phyloP scores from a whole-genome alignment of 1,140 invertebrate species.

The Philopotamus ludificatus region DNA sequence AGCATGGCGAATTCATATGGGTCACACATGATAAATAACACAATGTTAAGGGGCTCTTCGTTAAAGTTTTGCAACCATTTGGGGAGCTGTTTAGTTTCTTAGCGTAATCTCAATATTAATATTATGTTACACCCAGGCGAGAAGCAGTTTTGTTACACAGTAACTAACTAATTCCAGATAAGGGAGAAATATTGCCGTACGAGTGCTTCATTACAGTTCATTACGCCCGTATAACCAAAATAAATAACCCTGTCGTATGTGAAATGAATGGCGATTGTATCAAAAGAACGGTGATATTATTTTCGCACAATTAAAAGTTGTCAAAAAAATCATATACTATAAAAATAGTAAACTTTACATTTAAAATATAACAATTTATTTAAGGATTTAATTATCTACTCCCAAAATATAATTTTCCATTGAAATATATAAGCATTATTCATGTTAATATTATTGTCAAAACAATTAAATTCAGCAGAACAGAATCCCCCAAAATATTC shows the following conservation, averaged over 20 bases:
- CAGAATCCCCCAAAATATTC: too few relatives aligned
- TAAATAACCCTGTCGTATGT: conserved; percentile 11
- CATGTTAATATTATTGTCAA: too few relatives aligned
- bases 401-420: too few relatives aligned
- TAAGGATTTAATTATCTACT: too few relatives aligned
- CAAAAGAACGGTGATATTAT: too few relatives aligned
- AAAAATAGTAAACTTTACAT: too few relatives aligned
- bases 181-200: conserved; percentile 29
- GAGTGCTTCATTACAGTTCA: conserved; percentile 24
- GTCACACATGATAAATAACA: neutral
- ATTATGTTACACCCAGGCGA: conserved; percentile 28
- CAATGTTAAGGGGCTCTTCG: conserved; percentile 8
- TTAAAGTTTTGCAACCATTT: conserved; percentile 30
- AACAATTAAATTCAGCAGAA: too few relatives aligned
- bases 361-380: too few relatives aligned
- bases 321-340: too few relatives aligned
- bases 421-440: too few relatives aligned
- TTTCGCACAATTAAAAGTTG: too few relatives aligned
- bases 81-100: conserved; percentile 30
- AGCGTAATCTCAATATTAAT: conserved; percentile 32
- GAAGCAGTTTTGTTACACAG: conserved; percentile 25
- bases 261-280: too few relatives aligned
- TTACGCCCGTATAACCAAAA: conserved; percentile 21
- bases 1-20: neutral
- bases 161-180: conserved; percentile 31